Evolutionary conservation across 2,888 invertebrate genomes (phyloP), one percentile per base, ranked within the genome.

Genomic region (Pheosia gnoma): DNA sequence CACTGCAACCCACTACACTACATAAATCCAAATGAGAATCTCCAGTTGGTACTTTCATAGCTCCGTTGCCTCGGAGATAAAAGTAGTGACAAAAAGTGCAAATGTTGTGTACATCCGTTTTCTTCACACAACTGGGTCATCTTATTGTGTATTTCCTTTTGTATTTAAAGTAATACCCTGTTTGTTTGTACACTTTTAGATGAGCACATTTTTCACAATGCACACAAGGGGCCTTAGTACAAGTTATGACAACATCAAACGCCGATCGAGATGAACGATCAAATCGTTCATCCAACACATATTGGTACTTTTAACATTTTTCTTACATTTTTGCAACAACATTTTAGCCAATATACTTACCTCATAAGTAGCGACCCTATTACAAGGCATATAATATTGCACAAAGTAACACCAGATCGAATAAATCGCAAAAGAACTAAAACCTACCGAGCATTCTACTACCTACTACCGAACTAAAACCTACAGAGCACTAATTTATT

Each of bases 91-190:
- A 81, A 81, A 78, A 82, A 78, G 78, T 80, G 77, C 71, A 79
- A 79, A 81, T 77, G 81, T 75, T 75, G 70, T 74, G 68, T 66
- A 75, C 73, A 73, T 75, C 75, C 75, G 76, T 70, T 72, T 71
- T 71, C 72, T 75, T 70, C 41, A 65, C 58, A 66, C 78, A 80
- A 82, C 75, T 82, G 73, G 82, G 81, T 78, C 82, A 78, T 77
- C 78, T 77, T 77, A 78, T 72, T 79, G 71, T 78, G 72, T 66
- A 74, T 74, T 74, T 78, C 71, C 70, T 71, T 63, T 77, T 61
- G 69, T 65, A 71, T 75, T 75, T 71, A 25, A 75, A 74, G 67
- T 75, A 75, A 72, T 67, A 58, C 68, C 64, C 62, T 74, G 74
- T 72, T 74, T 68, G 61, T 57, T 66, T 67, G 66, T 11, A 54